Conservation (phyloP, 2,888 invertebrate species). For the Portevinia maculata region DNA sequence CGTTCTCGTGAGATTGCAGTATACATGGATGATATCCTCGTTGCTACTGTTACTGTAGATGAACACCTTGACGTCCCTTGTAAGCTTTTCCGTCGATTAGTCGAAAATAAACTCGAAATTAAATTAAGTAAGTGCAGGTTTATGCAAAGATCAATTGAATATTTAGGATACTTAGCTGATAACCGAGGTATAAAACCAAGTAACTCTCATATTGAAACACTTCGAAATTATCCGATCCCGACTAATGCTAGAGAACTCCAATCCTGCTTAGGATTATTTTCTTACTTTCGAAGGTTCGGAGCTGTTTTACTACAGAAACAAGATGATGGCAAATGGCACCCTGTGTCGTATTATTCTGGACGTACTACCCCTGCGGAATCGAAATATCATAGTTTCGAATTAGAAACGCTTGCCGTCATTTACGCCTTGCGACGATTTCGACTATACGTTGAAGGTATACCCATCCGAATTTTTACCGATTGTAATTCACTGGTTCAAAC, state of each 20-base stretch:
- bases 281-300: constrained; percentile 62
- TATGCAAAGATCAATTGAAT: constrained; percentile 19
- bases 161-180: constrained; percentile 46
- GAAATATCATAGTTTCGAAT: constrained; percentile 77
- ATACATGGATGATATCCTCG: constrained; percentile 58
- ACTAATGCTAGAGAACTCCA: constrained; percentile 15
- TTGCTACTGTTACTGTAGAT: constrained; percentile 28
- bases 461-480: constrained; percentile 76
- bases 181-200: constrained; percentile 33
- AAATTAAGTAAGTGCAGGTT: constrained; percentile 29
- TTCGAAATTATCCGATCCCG: constrained; percentile 44
- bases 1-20: constrained; percentile 35
- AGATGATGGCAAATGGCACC: constrained; percentile 75
- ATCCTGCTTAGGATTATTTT: constrained; percentile 17
- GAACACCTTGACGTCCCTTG: constrained; percentile 20
- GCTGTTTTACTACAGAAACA: constrained; percentile 75
- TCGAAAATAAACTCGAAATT: constrained; percentile 18
- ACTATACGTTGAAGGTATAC: constrained; percentile 75
- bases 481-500: constrained; percentile 74
- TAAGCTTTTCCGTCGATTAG: constrained; percentile 30
- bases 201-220: constrained; percentile 34
- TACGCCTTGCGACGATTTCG: too few species aligned
- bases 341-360: constrained; percentile 77
- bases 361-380: constrained; percentile 75
- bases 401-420: constrained; percentile 77